These are phyloP conservation scores for Ammodramus savannarum DNA, from an alignment of 2,113 vertebrate genomes.

Conservation along the genomic window DNA sequence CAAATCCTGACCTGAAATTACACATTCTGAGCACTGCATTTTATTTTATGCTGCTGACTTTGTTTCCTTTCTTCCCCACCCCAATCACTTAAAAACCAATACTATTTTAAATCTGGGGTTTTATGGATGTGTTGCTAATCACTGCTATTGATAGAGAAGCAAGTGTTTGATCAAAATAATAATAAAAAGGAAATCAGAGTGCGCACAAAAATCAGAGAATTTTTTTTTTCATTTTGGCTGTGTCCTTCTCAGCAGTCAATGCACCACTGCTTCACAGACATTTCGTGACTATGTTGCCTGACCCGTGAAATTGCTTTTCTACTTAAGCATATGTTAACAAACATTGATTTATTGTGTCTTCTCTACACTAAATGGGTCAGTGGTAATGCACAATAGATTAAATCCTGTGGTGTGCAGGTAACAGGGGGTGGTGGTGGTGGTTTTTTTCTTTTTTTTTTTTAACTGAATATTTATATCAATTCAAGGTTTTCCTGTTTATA, in stretches of 20 bases:
- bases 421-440: rapidly evolving
- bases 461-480: neutral
- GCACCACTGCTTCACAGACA: neutral
- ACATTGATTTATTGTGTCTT: conserved; percentile 44
- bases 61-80: neutral
- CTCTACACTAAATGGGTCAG: neutral
- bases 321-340: conserved; percentile 16
- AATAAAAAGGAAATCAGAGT: neutral
- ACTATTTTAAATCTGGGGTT: neutral
- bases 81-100: neutral
- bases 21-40: neutral
- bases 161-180: neutral
- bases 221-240: neutral
- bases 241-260: neutral
- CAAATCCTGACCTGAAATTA: neutral
- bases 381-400: neutral
- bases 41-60: neutral
- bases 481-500: neutral
- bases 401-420: neutral
- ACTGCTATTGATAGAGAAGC: neutral
- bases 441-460: neutral
- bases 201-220: neutral
- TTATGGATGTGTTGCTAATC: neutral
- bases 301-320: conserved; percentile 26
- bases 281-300: neutral